Base-by-base conservation (phyloP, 1,140 invertebrate species). In the Helicoverpa armigera region DNA sequence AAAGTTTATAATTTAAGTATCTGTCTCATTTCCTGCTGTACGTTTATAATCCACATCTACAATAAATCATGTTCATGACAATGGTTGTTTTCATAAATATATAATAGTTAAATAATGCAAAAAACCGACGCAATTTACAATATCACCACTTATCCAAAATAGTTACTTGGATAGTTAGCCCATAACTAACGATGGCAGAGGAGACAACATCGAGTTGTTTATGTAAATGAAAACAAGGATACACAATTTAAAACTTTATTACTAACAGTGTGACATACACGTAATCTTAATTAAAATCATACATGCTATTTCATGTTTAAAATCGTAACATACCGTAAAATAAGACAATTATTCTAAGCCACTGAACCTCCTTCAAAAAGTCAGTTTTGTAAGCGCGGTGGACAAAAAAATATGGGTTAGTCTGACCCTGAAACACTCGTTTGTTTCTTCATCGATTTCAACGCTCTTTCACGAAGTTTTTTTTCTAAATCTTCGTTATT, bases 401-500 rank as follows among this genome's bases (percentile, higher is more conserved):
- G 69, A 65, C 31, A 14, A 72, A 65, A 73, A 60, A 67, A 50
- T 51, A 16, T 74, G 48, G 70, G 48, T 85, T 94, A 95, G 70
- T 95, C 94, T 7, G 94, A 95, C 43, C 92, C 94, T 73, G 95
- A 95, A 5, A 83, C 90, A 85, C 95, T 95, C 14, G 94, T 94
- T 85, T 95, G 95, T 76, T 96, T 96, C 74, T 96, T 96, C 96
- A 96, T 96, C 2, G 96, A 96, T 84, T 96, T 96, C 13, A 98
- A 94, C 50, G 98, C 98, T 85, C 98, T 97, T 92, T 98, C 98
- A n/a, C 98, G 96, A 82, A 98, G 95, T 93, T 97, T 98, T 89
- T 97, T 98, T 89, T 98, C 98, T 75, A 98, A 94, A 95, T 98
- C 98, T 87, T 98, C 98, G 87, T 96, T 97, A 18, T 96, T 96